Percentiles rank a stretch among this genome's conserved stretches.
phyloP scores from a whole-genome alignment of 2,888 invertebrate genomes.

The Latrodectus hesperus region DNA sequence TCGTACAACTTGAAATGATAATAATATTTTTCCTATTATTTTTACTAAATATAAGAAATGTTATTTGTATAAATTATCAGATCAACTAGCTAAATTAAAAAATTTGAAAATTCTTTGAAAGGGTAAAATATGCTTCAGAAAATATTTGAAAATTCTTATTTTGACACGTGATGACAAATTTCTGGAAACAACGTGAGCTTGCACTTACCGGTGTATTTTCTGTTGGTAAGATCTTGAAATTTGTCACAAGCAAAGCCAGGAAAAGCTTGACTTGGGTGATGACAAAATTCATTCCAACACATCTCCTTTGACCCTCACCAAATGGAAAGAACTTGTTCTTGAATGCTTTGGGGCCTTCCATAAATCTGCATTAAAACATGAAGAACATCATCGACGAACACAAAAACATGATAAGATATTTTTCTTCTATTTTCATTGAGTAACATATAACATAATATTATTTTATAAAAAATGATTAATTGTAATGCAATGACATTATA shows the following conservation, averaged over 20 bases:
- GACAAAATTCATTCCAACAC: constrained; percentile 41
- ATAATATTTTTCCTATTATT: too few species aligned
- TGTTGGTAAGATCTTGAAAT: constrained; percentile 15
- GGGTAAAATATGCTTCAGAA: too few species aligned
- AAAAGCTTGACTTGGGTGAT: constrained; percentile 43
- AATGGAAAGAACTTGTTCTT: constrained; percentile 35
- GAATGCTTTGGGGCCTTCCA: not conserved
- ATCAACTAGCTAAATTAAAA: too few species aligned
- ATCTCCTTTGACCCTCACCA: constrained; percentile 33
- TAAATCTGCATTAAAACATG: constrained; percentile 22
- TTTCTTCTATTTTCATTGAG: not conserved
- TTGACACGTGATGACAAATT: too few species aligned
- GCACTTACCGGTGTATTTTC: constrained; percentile 42
- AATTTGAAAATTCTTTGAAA: too few species aligned
- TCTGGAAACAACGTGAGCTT: not conserved
- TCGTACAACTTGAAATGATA: too few species aligned
- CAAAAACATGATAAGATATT: too few species aligned
- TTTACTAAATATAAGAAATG: too few species aligned
- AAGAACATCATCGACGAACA: not conserved
- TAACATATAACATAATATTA: not conserved
- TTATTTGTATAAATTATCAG: too few species aligned
- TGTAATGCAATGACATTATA: not conserved
- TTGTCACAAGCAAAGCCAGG: constrained; percentile 25
- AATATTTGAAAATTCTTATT: too few species aligned
- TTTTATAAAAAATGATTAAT: not conserved